Evolutionary conservation across 1,140 invertebrate species (phyloP), one percentile per base, ranked within the genome.

Genomic region (Zaprionus taronus): DNA sequence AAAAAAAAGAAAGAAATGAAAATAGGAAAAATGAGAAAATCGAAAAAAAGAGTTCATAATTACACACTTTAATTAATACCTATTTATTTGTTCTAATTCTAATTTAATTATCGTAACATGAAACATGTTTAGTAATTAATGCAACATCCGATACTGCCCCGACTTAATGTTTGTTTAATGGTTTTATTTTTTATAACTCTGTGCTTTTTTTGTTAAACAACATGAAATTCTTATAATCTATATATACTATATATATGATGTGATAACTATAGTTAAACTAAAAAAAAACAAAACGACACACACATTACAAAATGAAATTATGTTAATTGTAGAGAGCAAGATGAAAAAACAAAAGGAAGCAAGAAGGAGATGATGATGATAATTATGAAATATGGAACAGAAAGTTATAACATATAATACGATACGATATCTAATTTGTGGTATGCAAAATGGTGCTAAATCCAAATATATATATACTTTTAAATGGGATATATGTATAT

Each of bases 391-490:
- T 67, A 66, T 63, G 69, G 63, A 79, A 69, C 61, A 82, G 77
- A 81, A 61, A 78, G 14, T 17, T 17, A 66, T 36, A 56, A 31
- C 14, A 66, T 66, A 44, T 31, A 12, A 68, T 68, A 24, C 56
- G 53, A 58, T 67, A 68, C 68, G 36, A 64, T 63, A 74, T 77
- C 73, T 76, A 79, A 87, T 91, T 91, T 81, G 86, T 91, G 87
- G 83, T 91, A 87, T 79, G 76, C 90, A 82, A 91, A 82, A 91
- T 92, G 91, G 91, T 92, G 91, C 91, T 92, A 92, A 91, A 92
- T 92, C 91, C 91, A 91, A 92, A 91, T 91, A 91, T 90, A 90
- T 87, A 91, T 90, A 90, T 87, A 87, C 81, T 89, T 87, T 87
- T 58, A 77, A 79, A 79, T 80, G 77, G 70, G 24, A 66, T 63